Percentiles rank a stretch among this genome's conserved stretches.
Evolutionary conservation across 92 coral and sea anemone genomes (phyloP).

Genomic region (Palythoa grandiflora): DNA sequence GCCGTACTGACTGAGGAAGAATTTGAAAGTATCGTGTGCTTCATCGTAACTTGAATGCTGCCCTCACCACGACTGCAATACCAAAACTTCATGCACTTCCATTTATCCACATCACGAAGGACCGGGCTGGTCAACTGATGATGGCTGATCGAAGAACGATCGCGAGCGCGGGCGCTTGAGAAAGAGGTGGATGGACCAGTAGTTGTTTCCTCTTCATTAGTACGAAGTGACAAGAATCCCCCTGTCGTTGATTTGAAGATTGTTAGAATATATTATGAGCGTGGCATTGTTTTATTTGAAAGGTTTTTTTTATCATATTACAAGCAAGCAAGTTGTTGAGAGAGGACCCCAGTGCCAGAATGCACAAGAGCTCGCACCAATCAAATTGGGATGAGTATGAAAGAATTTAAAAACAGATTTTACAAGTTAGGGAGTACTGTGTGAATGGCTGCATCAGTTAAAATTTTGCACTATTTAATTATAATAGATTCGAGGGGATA

Average conservation of each 20-base stretch:
- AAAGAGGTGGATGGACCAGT: no score
- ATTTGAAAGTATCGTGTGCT: neutral
- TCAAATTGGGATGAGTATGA: no score
- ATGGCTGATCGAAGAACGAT: neutral
- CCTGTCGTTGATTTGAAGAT: neutral
- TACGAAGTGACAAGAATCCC: constrained; percentile 6
- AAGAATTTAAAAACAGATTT: no score
- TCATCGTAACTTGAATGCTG: neutral
- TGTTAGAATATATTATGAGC: neutral
- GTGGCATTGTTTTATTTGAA: no score
- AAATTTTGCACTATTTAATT: no score
- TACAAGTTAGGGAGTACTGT: neutral
- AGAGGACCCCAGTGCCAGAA: no score
- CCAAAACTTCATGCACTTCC: constrained; percentile 34
- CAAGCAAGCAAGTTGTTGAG: no score
- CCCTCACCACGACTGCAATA: neutral
- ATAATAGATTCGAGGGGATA: no score
- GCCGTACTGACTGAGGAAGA: neutral
- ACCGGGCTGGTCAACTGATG: constrained; percentile 12
- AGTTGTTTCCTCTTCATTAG: neutral
- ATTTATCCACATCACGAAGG: constrained; percentile 10
- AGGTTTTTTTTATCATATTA: no score
- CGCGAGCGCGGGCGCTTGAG: no score
- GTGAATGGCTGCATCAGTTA: neutral
- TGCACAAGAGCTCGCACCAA: no score